Evolutionary conservation across 2,888 invertebrate species (phyloP).

Genomic region (Limenitis camilla): DNA sequence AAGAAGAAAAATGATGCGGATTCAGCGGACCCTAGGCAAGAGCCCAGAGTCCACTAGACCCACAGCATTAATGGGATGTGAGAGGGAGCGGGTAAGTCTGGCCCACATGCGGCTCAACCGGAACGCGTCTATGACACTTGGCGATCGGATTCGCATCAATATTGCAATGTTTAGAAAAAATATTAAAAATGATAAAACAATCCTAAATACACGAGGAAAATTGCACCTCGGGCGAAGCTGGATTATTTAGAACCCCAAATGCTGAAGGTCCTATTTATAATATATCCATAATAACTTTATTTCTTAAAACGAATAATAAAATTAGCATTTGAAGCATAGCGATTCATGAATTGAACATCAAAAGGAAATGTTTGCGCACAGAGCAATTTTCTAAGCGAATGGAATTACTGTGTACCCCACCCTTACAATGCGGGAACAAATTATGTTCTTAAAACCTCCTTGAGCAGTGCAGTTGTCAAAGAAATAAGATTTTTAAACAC

Average conservation of each 20-base stretch:
- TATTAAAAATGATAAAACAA: too few species aligned
- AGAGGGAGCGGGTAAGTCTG: too few species aligned
- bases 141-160: too few species aligned
- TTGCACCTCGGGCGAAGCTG: neutral
- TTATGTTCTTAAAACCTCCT: constrained; percentile 25
- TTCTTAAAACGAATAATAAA: constrained; percentile 7
- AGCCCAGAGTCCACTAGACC: too few species aligned
- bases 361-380: constrained; percentile 28
- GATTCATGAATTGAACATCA: constrained; percentile 24
- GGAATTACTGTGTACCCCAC: constrained; percentile 40
- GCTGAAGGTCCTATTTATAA: neutral
- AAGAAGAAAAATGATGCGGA: too few species aligned
- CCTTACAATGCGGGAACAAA: constrained; percentile 44
- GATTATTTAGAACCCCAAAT: neutral
- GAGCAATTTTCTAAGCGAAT: constrained; percentile 35
- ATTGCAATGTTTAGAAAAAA: too few species aligned
- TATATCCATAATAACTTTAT: neutral
- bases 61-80: too few species aligned
- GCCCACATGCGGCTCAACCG: too few species aligned
- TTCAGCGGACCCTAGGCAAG: too few species aligned
- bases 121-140: too few species aligned
- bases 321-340: constrained; percentile 13
- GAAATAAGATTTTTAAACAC: neutral
- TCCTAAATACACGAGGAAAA: too few species aligned
- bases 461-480: neutral